Evolutionary conservation across 2,888 invertebrate species (phyloP), one percentile per base, ranked within the genome.

Genomic region (Lapara coniferarum): DNA sequence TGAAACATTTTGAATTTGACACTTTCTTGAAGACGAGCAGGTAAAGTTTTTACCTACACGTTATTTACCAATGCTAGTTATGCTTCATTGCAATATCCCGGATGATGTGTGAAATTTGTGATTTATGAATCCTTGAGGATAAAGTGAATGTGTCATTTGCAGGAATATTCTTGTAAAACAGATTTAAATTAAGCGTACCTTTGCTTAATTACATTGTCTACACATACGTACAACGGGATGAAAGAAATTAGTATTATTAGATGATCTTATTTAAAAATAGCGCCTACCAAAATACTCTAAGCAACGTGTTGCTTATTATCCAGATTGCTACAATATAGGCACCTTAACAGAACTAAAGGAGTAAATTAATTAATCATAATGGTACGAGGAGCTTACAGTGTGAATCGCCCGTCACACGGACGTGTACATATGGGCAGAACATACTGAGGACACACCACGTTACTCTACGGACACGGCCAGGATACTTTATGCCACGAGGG

Each of bases 281-380:
- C 63, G 63, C 49, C 59, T 49, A 13, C 13, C 7, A 19, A 63
- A 19, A 63, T 49, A 5, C 7, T 1, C 1, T 14, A 7, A 46
- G 63, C 63, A 25, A 63, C 10, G 46, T 16, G 16, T 63, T 10
- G 19, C 12, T 3, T 19, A 19, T 63, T 12, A 46, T 37, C n/a
- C n/a, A n/a, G 16, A 58, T 13, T n/a, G 59, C 19, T 46, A 19
- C 13, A 44, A 19, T 63, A 14, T 13, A 13, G 19, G 19, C 49
- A 63, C 63, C 16, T 19, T 49, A 69, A 52, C 53, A 46, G 63
- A 69, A 63, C 14, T 59, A 16, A 37, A 37, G 59, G 10, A 4
- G 68, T 44, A 52, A 69, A 63, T 69, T 63, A 63, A 69, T 69
- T 69, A 69, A 69, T 69, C 44, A 69, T 53, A 46, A 69, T 63